Conservation (phyloP, 2,888 invertebrate species). For the Folsomia manolachei region DNA sequence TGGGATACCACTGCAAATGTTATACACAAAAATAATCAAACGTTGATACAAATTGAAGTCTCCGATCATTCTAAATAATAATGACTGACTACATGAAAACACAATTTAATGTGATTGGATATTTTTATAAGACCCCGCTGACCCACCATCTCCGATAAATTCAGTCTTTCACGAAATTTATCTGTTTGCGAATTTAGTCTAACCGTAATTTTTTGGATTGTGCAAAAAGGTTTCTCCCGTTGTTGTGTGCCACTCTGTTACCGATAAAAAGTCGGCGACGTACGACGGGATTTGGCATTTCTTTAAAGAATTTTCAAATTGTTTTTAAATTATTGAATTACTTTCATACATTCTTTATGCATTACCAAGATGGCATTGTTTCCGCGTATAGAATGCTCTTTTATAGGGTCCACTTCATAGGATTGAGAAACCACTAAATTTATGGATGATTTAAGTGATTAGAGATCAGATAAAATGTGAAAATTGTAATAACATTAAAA, state of each 20-base stretch:
- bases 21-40: not conserved
- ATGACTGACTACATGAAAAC: too few species aligned
- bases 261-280: conserved; percentile 85
- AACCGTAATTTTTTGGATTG: conserved; percentile 45
- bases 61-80: too few species aligned
- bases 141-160: conserved; percentile 34
- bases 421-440: conserved; percentile 74
- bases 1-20: conserved; percentile 73
- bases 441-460: too few species aligned
- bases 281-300: conserved; percentile 90
- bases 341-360: too few species aligned
- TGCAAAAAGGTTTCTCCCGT: conserved; percentile 45
- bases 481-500: too few species aligned
- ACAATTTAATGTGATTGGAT: too few species aligned
- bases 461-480: too few species aligned
- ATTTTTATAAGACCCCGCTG: conserved; percentile 18
- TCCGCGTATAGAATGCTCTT: conserved; percentile 85
- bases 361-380: conserved; percentile 76
- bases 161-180: not conserved
- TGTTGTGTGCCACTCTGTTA: conserved; percentile 55
- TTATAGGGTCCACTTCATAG: conserved; percentile 79
- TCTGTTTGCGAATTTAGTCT: conserved; percentile 10
- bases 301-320: too few species aligned
- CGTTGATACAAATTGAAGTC: too few species aligned
- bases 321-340: too few species aligned